These are phyloP conservation scores for Linurgus olivaceus DNA, from an alignment of 2,797 vertebrate genomes.

Conservation along the genomic window DNA sequence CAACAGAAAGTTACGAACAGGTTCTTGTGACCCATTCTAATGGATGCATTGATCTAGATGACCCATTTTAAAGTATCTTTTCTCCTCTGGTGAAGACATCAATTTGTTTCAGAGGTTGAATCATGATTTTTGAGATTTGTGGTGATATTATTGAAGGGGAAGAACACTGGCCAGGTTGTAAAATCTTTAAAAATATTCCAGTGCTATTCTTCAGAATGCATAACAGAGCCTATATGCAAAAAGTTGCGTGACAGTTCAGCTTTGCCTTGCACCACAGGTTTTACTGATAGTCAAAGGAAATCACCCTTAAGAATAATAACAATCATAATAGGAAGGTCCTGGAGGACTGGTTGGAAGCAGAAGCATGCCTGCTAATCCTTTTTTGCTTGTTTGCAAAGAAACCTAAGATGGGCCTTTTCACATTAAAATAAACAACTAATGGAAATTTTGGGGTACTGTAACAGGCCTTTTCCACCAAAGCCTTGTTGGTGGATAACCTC, in stretches of 20 bases:
- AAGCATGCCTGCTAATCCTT: neutral
- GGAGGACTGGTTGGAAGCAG: neutral
- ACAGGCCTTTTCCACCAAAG: neutral
- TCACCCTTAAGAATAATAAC: neutral
- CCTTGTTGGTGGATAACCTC: neutral
- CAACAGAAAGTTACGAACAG: slow-evolving; percentile 9
- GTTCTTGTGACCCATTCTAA: slow-evolving; percentile 22
- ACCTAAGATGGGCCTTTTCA: neutral
- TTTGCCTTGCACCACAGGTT: neutral
- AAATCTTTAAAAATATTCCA: slow-evolving; percentile 29
- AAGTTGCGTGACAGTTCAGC: neutral
- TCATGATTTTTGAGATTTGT: slow-evolving; percentile 42
- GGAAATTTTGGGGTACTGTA: neutral
- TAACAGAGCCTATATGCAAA: neutral
- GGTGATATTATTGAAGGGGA: slow-evolving; percentile 28
- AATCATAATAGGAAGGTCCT: neutral
- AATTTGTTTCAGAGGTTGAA: slow-evolving; percentile 40
- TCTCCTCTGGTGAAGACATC: slow-evolving; percentile 29
- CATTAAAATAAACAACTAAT: neutral
- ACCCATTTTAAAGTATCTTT: slow-evolving; percentile 12
- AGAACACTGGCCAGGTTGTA: neutral
- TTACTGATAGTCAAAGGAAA: slow-evolving; percentile 4
- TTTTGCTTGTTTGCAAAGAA: neutral
- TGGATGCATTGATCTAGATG: slow-evolving; percentile 40
- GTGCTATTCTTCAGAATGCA: neutral